Conservation (phyloP, 1,140 invertebrate genomes). For the Musca vetustissima region DNA sequence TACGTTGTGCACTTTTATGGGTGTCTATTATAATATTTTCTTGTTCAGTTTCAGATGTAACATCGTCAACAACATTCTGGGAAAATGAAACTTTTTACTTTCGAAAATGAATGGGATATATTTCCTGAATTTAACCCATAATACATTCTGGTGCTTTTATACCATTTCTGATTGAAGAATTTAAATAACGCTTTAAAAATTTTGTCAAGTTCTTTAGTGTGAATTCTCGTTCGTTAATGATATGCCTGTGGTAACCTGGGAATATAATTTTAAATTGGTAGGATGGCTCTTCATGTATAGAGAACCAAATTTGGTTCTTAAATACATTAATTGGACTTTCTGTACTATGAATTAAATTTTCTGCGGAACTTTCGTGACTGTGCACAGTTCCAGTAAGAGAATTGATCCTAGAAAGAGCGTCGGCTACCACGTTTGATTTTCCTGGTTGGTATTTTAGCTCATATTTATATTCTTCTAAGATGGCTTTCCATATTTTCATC, state of each 20-base stretch:
- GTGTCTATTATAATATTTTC: too few relatives aligned
- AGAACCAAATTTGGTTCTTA: conserved; percentile 27
- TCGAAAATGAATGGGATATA: too few relatives aligned
- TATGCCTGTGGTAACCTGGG: conserved; percentile 25
- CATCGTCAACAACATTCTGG: too few relatives aligned
- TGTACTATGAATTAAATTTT: background rate
- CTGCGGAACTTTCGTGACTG: conserved; percentile 1
- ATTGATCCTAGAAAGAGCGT: conserved; percentile 22
- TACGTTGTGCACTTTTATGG: too few relatives aligned
- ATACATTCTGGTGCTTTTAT: too few relatives aligned
- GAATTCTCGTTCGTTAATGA: conserved; percentile 4
- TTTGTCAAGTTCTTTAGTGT: too few relatives aligned
- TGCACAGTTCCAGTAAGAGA: background rate
- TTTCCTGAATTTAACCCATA: too few relatives aligned
- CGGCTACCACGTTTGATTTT: conserved; percentile 30
- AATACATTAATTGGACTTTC: conserved; percentile 22
- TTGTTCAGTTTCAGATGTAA: too few relatives aligned
- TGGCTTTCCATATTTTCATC: conserved; percentile 48
- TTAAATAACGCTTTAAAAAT: too few relatives aligned
- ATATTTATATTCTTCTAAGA: conserved; percentile 44
- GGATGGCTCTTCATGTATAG: background rate
- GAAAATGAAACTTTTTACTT: too few relatives aligned
- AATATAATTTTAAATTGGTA: conserved; percentile 20
- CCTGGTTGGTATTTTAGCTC: conserved; percentile 40
- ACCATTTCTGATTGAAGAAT: too few relatives aligned